phyloP scores from a whole-genome alignment of 1,140 invertebrate species.

The Dinoponera quadriceps region DNA sequence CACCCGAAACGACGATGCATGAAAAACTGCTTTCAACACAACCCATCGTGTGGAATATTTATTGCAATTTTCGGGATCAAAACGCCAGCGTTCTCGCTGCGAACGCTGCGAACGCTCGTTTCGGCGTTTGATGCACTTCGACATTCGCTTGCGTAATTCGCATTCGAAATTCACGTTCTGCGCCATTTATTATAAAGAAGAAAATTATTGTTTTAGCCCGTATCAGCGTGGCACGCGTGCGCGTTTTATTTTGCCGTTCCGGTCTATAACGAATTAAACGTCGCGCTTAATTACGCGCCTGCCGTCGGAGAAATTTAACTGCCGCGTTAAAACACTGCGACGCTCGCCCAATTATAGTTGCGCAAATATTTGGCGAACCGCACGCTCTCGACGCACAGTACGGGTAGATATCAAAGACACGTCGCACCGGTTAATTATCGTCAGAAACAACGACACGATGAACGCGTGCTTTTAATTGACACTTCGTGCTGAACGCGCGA shows the following conservation, averaged over 20 bases:
- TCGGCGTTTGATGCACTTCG: no score
- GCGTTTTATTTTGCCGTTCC: background rate
- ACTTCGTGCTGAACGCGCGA: background rate
- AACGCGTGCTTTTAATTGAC: slow-evolving; percentile 34
- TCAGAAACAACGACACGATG: background rate
- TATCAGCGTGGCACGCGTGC: background rate
- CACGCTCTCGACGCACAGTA: background rate
- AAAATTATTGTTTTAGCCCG: background rate
- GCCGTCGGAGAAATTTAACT: slow-evolving; percentile 33
- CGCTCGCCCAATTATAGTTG: slow-evolving; percentile 40
- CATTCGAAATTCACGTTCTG: no score
- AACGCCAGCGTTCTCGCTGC: no score
- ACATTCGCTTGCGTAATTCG: no score
- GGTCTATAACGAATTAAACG: background rate
- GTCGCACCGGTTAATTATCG: slow-evolving; percentile 29
- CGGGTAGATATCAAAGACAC: slow-evolving; percentile 31
- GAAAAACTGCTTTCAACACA: slow-evolving; percentile 10
- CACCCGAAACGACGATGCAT: background rate
- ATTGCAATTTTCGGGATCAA: slow-evolving; percentile 33
- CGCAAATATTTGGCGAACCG: slow-evolving; percentile 40
- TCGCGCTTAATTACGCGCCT: slow-evolving; percentile 16
- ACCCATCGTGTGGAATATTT: background rate
- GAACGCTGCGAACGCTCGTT: no score
- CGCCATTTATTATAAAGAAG: background rate
- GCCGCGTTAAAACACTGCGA: background rate